Evolutionary conservation across 2,888 invertebrate genomes (phyloP), one percentile per base, ranked within the genome.

Genomic region (Coremacera marginata): DNA sequence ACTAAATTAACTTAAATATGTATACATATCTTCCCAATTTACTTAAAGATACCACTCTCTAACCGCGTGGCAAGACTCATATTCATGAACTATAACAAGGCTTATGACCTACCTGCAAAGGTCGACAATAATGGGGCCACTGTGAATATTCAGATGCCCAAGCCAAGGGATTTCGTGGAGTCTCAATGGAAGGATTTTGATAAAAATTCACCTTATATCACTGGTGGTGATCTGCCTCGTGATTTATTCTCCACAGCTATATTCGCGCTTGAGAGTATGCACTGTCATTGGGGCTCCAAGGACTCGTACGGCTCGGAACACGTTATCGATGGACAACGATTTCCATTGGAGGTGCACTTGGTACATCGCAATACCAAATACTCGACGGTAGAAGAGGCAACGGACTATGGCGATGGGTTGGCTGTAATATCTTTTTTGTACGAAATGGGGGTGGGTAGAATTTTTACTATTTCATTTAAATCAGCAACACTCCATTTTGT

Each of bases 241-340:
- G 37, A 37, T 8, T 7, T 7, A 11, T 78, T 72, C 8, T 77
- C 85, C 3, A 74, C 84, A 14, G 70, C 63, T 25, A 71, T 76
- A 5, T 88, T 86, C 75, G 86, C 85, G 76, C 85, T 85, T 0
- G 80, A 83, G 31, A 80, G 77, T 0, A 83, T 88, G 0, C 88
- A 88, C 73, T 95, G 95, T 88, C 95, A 95, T 87, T 95, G 95
- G 95, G 89, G 92, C 1, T 92, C 92, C 80, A 91, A 91, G 82
- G 92, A 93, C 87, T 91, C 92, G 84, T 91, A 92, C 37, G 95
- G 95, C 9, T 93, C 94, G 0, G 88, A 88, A 68, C 88, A 88
- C 55, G 49, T 83, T 27, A 78, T 88, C 0, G 84, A 88, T 77
- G 84, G 86, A 2, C 79, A 78, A n/a, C 92, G 92, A 70, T 91